Percentiles rank a stretch among this genome's conserved stretches.
These are phyloP conservation scores for Gymnocypris eckloni DNA, from an alignment of 2,797 vertebrate genomes.

Conservation along the genomic window DNA sequence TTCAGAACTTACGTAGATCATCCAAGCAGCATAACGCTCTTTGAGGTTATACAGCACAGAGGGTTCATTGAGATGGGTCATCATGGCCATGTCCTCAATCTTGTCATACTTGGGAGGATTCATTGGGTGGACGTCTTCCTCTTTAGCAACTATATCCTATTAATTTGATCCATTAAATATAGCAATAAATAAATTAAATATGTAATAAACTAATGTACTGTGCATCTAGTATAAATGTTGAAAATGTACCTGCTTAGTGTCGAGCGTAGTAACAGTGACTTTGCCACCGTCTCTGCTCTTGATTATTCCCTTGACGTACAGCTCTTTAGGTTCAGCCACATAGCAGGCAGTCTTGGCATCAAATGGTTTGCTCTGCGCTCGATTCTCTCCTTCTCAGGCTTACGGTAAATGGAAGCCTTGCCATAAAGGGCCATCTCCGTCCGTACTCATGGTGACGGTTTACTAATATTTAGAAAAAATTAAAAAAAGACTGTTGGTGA, in stretches of 20 bases:
- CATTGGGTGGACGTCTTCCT: conserved; percentile 69
- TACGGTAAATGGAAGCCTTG: conserved; percentile 26
- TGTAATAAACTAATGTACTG: neutral
- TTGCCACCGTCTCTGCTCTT: conserved; percentile 50
- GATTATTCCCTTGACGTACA: conserved; percentile 53
- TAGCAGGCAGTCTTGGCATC: conserved; percentile 64
- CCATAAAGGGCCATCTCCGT: conserved; percentile 8
- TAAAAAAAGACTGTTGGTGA: too few species aligned
- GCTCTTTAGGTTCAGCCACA: conserved; percentile 20
- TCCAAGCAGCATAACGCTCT: conserved; percentile 87
- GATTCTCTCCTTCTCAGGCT: conserved; percentile 30
- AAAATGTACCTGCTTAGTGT: conserved; percentile 8
- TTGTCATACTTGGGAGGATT: conserved; percentile 92
- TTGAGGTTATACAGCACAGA: conserved; percentile 86
- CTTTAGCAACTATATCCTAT: conserved; percentile 51
- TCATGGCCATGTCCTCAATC: conserved; percentile 96
- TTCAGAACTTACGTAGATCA: conserved; percentile 82
- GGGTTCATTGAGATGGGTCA: conserved; percentile 88
- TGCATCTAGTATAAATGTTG: too few species aligned
- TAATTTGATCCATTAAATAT: neutral
- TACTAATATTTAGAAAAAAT: neutral
- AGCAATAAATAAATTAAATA: neutral
- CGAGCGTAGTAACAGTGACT: conserved; percentile 11
- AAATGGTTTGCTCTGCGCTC: conserved; percentile 77
- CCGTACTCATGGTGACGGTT: conserved; percentile 46